phyloP scores from a whole-genome alignment of 2,113 vertebrate genomes.

The Ochotona princeps region DNA sequence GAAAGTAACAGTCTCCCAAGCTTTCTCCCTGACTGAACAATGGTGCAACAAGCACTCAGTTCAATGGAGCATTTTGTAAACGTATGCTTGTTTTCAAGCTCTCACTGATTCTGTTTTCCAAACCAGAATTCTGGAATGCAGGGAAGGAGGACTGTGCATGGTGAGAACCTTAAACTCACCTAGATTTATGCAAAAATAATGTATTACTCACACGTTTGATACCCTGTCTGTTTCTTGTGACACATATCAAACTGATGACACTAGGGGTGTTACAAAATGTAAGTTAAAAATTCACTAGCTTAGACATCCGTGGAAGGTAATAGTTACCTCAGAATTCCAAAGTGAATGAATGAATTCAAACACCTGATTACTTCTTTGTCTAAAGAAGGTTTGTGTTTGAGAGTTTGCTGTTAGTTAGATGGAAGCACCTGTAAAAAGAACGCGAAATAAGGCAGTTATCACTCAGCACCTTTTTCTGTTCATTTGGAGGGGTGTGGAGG shows the following conservation, averaged over 20 bases:
- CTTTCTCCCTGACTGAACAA: neutral
- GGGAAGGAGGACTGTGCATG: neutral
- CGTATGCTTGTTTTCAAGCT: neutral
- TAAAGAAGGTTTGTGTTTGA: neutral
- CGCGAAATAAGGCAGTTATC: neutral
- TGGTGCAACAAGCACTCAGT: neutral
- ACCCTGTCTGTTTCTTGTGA: neutral
- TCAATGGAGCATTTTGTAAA: neutral
- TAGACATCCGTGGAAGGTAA: neutral
- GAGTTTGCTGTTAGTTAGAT: neutral
- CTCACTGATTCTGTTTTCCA: neutral
- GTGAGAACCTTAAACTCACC: neutral
- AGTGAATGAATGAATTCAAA: neutral
- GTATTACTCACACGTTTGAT: neutral
- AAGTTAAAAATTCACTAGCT: neutral
- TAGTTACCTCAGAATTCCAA: neutral
- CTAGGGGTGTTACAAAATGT: neutral
- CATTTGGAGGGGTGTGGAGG: neutral
- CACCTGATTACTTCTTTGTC: conserved; percentile 19
- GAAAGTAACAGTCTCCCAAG: neutral
- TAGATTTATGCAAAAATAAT: conserved; percentile 2
- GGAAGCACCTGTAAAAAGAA: neutral
- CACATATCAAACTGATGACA: neutral
- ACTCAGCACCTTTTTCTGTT: neutral
- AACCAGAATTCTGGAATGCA: conserved; percentile 30